These are phyloP conservation scores for Thera obeliscata DNA, from an alignment of 2,888 invertebrate genomes.

Conservation along the genomic window DNA sequence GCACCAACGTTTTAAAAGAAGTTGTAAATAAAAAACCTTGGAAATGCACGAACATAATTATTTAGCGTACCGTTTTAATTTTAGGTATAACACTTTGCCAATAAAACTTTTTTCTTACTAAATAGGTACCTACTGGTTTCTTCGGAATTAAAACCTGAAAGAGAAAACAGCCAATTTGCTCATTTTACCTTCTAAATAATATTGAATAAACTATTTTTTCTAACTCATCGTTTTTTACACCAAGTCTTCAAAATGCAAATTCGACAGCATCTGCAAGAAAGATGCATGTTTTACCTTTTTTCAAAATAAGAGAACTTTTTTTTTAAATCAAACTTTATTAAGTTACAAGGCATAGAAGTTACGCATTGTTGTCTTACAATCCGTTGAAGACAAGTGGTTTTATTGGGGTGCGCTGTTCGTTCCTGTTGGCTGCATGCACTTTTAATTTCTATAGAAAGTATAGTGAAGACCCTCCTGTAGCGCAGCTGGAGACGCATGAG, in stretches of 20 bases:
- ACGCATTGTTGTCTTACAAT: not conserved
- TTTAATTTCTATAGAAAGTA: not conserved
- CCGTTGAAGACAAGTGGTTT: not conserved
- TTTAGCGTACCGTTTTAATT: not conserved
- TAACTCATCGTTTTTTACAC: not conserved
- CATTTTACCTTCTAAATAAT: not conserved
- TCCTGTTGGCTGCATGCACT: not conserved
- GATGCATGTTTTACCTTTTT: not conserved
- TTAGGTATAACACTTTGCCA: too few relatives aligned
- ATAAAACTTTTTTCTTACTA: too few relatives aligned
- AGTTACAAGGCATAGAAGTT: not conserved
- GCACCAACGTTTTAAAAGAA: too few relatives aligned
- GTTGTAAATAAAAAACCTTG: too few relatives aligned
- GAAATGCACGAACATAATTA: too few relatives aligned
- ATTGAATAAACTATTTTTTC: constrained; percentile 14
- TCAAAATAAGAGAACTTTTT: too few relatives aligned
- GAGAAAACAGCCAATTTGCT: not conserved
- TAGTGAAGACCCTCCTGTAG: not conserved
- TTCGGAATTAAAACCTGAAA: not conserved
- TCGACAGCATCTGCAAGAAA: not conserved
- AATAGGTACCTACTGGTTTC: too few relatives aligned
- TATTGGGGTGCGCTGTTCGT: not conserved
- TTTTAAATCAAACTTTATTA: not conserved
- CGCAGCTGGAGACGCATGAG: too few relatives aligned
- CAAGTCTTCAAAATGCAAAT: not conserved